Base-by-base conservation (phyloP, 2,113 vertebrate species). In the Pionites leucogaster region DNA sequence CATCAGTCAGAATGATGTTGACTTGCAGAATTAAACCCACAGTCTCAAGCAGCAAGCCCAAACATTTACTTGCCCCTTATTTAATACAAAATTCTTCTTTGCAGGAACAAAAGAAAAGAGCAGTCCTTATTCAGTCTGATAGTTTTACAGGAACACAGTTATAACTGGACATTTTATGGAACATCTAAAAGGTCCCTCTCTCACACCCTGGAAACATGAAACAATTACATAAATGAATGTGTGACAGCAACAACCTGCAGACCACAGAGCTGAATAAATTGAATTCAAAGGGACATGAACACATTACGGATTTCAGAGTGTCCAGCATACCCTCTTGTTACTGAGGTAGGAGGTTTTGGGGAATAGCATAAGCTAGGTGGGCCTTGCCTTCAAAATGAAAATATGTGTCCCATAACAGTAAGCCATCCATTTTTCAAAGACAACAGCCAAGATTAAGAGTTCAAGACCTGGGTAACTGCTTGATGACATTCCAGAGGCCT, bases 231-330 rank as follows among this genome's bases (percentile, higher is more conserved):
- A 81, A 33, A n/a, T 4, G 5, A 13, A 15, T 27, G 13, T 3
- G 11, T 6, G 25, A 37, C 50, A 29, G 16, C 20, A 57, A 60
- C 1, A 7, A 10, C 17, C 16, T 2, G 0, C 3, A 7, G 57
- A 60, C 19, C 42, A 53, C 15, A 17, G 2, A 68, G 11, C 9
- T 46, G 28, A 53, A 31, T 0, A 49, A 24, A 44, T 7, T 25
- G 27, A 79, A 57, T 35, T 68, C 29, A 41, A 46, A 71, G 31
- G 9, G 24, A 16, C 25, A 46, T 1, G 33, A 82, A 52, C 0
- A 0, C 4, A 4, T 55, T 33, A 39, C 1, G 7, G 41, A 46
- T 86, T 68, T 79, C 77, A 42, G 16, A 12, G 25, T 42, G n/a
- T 37, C 33, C 42, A 57, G 27, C 42, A 42, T 23, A 13, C 17